Evolutionary conservation across 2,888 invertebrate genomes (phyloP), one percentile per base, ranked within the genome.

Genomic region (Ornithoptera priamus): DNA sequence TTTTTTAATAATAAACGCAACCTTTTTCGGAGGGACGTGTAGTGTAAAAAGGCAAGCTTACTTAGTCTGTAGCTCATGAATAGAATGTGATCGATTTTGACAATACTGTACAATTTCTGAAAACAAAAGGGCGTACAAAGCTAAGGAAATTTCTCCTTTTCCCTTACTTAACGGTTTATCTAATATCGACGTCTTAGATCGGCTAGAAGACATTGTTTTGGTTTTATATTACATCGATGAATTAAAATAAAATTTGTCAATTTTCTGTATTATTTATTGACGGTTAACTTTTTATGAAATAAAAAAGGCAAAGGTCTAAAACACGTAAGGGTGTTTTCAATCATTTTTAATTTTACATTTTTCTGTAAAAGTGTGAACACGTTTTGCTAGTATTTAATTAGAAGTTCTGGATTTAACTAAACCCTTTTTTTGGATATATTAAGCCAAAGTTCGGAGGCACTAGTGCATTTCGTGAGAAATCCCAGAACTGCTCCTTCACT

Each of bases 31-130:
- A 46, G 3, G 12, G 10, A 46, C 15, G 15, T 46, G 10, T 46
- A 46, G 10, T 3, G 15, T 46, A 15, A 46, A 12, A 46, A 46
- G 2, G 15, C 3, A 15, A 22, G 86, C 93, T 90, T 92, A 98
- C 99, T 97, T 98, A 78, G 94, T 97, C 85, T 99, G 99, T 60
- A 99, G 92, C 86, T 99, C 99, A n/a, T 97, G 96, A 50, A 99
- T 97, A 17, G 98, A 98, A 83, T 97, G 97, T 12, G 98, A 98
- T 78, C 97, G 96, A 93, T 97, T 98, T 93, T 99, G 99, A 81
- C 98, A 98, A 90, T 99, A 99, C 85, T 99, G 98, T 1, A 99
- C 98, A 73, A 99, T 96, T 94, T 99, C 99, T 24, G 99, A 99
- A 88, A 99, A 99, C 69, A 99, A 93, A 63, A 99, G 93, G 1